phyloP scores from a whole-genome alignment of 2,113 vertebrate species.

The Lagopus leucura region DNA sequence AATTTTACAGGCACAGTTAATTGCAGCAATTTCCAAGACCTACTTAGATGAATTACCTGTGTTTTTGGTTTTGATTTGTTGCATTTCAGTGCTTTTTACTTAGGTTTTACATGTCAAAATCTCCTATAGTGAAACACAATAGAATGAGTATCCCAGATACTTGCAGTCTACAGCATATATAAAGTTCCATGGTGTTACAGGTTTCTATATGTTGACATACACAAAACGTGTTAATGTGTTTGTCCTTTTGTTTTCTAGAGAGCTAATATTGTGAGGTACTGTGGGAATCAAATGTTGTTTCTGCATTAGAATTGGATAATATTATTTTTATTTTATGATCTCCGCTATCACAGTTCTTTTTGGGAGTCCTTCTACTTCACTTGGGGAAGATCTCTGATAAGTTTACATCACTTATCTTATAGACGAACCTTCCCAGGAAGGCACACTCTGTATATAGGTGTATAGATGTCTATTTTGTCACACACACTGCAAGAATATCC shows the following conservation, averaged over 20 bases:
- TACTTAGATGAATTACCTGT: background rate
- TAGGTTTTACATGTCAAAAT: background rate
- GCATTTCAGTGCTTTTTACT: background rate
- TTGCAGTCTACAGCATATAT: background rate
- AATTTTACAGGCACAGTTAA: background rate
- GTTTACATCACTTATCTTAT: too few species aligned
- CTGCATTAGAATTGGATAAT: too few species aligned
- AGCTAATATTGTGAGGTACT: background rate
- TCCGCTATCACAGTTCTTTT: too few species aligned
- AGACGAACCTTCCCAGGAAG: too few species aligned
- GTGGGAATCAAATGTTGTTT: too few species aligned
- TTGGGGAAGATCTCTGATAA: too few species aligned
- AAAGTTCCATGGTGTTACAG: background rate
- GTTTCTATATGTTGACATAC: background rate
- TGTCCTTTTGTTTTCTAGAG: conserved; percentile 13
- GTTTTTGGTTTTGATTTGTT: background rate
- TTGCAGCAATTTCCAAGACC: background rate
- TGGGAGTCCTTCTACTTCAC: too few species aligned
- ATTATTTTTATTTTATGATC: too few species aligned
- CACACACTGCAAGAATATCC: too few species aligned
- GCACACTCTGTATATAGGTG: too few species aligned
- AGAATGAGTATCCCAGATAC: background rate
- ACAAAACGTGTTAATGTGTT: background rate
- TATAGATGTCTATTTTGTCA: too few species aligned
- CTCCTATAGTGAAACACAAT: background rate